These are phyloP conservation scores for Sericinus montela DNA, from an alignment of 2,888 invertebrate species.

Conservation along the genomic window DNA sequence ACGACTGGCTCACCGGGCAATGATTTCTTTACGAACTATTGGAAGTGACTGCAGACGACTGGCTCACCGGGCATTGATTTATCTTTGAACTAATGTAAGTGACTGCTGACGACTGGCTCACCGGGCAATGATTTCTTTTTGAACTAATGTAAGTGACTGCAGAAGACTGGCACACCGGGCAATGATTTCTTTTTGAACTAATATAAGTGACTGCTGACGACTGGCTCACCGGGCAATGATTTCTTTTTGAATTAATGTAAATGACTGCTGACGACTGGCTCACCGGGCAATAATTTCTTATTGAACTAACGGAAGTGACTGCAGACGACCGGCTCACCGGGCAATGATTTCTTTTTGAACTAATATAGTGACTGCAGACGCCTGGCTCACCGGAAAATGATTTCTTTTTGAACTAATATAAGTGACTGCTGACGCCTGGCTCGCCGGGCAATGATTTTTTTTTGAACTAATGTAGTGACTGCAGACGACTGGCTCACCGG, in stretches of 20 bases:
- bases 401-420: no score
- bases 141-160: conserved; percentile 85
- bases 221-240: conserved; percentile 81
- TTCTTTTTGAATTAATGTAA: conserved; percentile 83
- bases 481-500: conserved; percentile 78
- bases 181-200: no score
- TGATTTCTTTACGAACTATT: no score
- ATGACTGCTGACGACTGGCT: conserved; percentile 85
- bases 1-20: no score
- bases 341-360: conserved; percentile 83
- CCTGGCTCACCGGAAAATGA: no score
- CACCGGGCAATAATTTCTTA: conserved; percentile 86
- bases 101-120: conserved; percentile 85
- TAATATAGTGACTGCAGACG: conserved; percentile 88
- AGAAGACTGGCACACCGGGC: conserved; percentile 39
- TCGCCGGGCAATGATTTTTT: conserved; percentile 76
- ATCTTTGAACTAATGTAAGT: conserved; percentile 80
- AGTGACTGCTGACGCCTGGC: not conserved
- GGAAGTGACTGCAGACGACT: conserved; percentile 90
- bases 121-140: conserved; percentile 89
- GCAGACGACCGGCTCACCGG: conserved; percentile 72
- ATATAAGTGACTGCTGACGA: conserved; percentile 54
- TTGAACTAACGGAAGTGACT: conserved; percentile 88
- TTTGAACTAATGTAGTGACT: conserved; percentile 6
- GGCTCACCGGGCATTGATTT: conserved; percentile 81